Evolutionary conservation across 2,888 invertebrate genomes (phyloP), one percentile per base, ranked within the genome.

Genomic region (Acrobasis repandana): DNA sequence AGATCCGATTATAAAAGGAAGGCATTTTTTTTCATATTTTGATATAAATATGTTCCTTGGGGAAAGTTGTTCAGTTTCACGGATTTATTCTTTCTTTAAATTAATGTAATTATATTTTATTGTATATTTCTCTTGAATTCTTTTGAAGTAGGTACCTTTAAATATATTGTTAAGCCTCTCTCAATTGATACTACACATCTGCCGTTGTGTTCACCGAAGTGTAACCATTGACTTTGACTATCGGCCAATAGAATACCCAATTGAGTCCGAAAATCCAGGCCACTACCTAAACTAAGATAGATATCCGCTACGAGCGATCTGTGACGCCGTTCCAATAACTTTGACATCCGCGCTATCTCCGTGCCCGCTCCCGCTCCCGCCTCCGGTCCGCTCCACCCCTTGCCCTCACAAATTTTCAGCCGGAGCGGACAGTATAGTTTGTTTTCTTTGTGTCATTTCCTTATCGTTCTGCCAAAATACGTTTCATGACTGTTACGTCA

Each of bases 401-500:
- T 70, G 73, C 77, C 77, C 77, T 83, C 83, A 84, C 88, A 88
- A 88, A 89, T 89, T 87, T 86, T 89, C 88, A 82, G 77, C 84
- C 83, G 80, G 75, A 79, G 74, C 85, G 83, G 83, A 86, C 88
- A 84, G 85, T 88, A 54, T 54, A 90, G 87, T 91, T 90, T 90
- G 88, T 92, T 92, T 91, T 90, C 90, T 90, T 89, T 86, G 87
- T 90, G 88, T 88, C 90, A 90, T 92, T 92, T 92, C 88, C 92
- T 93, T 92, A 92, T 93, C 92, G 87, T 80, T 79, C 83, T 91
- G 91, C 92, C 90, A 92, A 92, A 92, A 93, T 90, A 90, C 88
- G 85, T 88, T 90, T 86, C 90, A 89, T 86, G 90, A 87, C 88
- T 83, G 83, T 91, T 90, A 90, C 86, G 83, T 89, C 89, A 90